Base-by-base conservation (phyloP, 1,140 invertebrate genomes). In the Rhagoletis pomonella region DNA sequence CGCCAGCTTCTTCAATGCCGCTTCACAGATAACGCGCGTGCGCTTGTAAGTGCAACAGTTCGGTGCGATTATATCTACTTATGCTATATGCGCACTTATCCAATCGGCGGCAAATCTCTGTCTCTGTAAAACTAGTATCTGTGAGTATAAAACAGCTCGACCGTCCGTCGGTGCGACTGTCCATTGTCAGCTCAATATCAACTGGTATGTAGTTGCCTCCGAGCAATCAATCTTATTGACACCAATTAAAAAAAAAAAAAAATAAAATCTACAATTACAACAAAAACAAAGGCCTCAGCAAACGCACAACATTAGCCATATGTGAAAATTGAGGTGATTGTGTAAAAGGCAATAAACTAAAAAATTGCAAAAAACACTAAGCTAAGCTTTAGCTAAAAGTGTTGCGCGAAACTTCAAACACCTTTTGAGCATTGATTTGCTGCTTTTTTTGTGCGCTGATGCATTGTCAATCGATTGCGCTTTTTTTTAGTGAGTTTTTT, bases 201-300 rank as follows among this genome's bases (percentile, higher is more conserved):
- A 81, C 73, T 50, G 47, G 73, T 81, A 17, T 81, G 73, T 81
- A 55, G 47, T 50, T 58, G 73, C 73, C n/a, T 42, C 19, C 73
- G 47, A n/a, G 73, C 73, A 81, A 81, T 81, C 73, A 81, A 81
- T 81, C 73, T 81, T 81, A 81, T 58, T 81, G 73, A 81, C 73
- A 81, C 73, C 47, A 81, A 81, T 81, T 81, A 55, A 19, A 81
- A 81, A 81, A 77, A 14, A 9, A 44, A n/a, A n/a, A n/a, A n/a
- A n/a, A n/a, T n/a, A n/a, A n/a, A 81, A 55, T 81, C 47, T 81
- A 55, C 73, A 81, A 81, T 14, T 55, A 55, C 47, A 29, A 0
- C 50, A 58, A 29, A 4, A 69, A 77, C 4, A 29, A 19, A 29
- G 1, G 17, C 69, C 44, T 29, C 64, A 67, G 4, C 29, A 67